Evolutionary conservation across 1,140 invertebrate species (phyloP).

Genomic region (Lerema accius): DNA sequence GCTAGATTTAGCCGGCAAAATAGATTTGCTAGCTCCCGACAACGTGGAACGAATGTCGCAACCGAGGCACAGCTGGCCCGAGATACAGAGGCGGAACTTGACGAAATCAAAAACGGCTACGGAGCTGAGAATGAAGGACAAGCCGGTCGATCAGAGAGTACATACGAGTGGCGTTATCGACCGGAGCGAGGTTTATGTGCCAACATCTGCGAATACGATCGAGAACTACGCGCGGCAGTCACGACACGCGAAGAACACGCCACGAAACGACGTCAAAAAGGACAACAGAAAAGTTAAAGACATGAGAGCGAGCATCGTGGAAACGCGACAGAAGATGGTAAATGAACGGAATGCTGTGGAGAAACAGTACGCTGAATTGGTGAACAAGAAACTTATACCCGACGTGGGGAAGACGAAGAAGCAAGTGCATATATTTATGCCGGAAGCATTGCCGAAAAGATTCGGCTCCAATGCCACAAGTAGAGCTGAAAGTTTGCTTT

Average conservation of each 20-base stretch:
- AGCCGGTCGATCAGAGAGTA: constrained; percentile 48
- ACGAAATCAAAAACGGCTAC: constrained; percentile 63
- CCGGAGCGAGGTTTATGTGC: constrained; percentile 68
- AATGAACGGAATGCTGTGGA: constrained; percentile 64
- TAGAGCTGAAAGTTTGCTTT: constrained; percentile 62
- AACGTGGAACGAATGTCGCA: constrained; percentile 60
- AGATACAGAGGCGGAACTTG: constrained; percentile 63
- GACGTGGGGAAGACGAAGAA: constrained; percentile 71
- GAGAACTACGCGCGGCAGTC: constrained; percentile 78
- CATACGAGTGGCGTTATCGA: constrained; percentile 60
- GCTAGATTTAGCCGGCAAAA: constrained; percentile 83
- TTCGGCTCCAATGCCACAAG: constrained; percentile 45
- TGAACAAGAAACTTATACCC: constrained; percentile 75
- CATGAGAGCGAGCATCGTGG: constrained; percentile 53
- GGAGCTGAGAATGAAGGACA: constrained; percentile 59
- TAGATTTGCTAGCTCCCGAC: constrained; percentile 62
- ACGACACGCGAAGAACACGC: constrained; percentile 68
- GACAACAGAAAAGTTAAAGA: constrained; percentile 68
- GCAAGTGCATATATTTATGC: constrained; percentile 88
- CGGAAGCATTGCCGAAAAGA: constrained; percentile 81
- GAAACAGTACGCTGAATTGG: constrained; percentile 74
- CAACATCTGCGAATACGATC: constrained; percentile 70
- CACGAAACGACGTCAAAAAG: constrained; percentile 61
- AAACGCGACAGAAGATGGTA: constrained; percentile 65
- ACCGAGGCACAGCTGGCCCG: constrained; percentile 76